Percentiles rank a stretch among this genome's conserved stretches.
Evolutionary conservation across 2,888 invertebrate genomes (phyloP).

Genomic region (Willowsia nigromaculata): DNA sequence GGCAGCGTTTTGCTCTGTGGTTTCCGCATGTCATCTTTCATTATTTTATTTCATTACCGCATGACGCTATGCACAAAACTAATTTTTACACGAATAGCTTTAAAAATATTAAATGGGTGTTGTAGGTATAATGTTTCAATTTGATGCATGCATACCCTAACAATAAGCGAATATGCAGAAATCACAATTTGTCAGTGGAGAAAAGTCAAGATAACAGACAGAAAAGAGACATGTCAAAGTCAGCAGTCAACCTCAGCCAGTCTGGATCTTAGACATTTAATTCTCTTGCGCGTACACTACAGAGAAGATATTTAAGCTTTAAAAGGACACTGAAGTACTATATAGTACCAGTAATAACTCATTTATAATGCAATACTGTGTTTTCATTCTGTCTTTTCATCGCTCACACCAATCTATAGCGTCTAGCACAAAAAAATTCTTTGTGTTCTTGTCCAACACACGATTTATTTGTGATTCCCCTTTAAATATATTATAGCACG

Average conservation of each 20-base stretch:
- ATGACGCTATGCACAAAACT: background rate
- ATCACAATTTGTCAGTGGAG: background rate
- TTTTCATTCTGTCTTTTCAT: no score
- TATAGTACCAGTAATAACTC: no score
- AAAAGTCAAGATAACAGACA: conserved; percentile 27
- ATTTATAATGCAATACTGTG: no score
- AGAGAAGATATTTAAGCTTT: no score
- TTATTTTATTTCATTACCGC: conserved; percentile 13
- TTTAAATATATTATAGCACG: background rate
- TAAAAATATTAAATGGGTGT: no score
- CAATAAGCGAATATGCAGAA: background rate
- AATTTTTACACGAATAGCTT: no score
- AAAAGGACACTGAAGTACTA: no score
- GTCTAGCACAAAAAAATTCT: no score
- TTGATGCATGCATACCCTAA: background rate
- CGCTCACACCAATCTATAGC: no score
- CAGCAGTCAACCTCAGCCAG: background rate
- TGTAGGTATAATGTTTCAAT: no score
- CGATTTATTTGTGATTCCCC: background rate
- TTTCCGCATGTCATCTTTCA: conserved; percentile 31
- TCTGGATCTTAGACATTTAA: background rate
- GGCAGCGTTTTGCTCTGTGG: conserved; percentile 1
- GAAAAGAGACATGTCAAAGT: conserved; percentile 31
- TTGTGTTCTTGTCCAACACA: background rate
- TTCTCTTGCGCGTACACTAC: background rate